Evolutionary conservation across 2,797 vertebrate genomes (phyloP), one percentile per base, ranked within the genome.

Genomic region (Alfaro cultratus): DNA sequence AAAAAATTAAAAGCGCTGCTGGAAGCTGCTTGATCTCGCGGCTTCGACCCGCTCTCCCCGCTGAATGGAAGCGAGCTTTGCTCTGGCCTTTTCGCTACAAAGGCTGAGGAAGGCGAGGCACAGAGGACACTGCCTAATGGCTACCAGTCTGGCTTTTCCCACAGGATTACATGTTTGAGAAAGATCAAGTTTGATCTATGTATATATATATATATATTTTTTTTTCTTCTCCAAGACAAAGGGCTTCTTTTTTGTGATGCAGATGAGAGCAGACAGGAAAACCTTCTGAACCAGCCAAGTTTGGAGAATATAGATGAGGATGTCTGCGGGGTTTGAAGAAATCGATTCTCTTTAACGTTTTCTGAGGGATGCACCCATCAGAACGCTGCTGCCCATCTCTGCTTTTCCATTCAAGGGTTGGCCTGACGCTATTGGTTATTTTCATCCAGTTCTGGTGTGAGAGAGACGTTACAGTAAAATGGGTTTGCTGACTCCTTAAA

Each of bases 181-280:
- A 84, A 87, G 86, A 88, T 84, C 80, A 83, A 76, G 82, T 70
- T 88, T 82, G 85, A 93, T 93, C 86, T 85, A 83, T 81, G 21
- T 51, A 2, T 7, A 4, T 49, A 21, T 49, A 21, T 49, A 49
- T 49, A 49, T 49, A 21, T 49, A 49, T 49, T 47, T 7, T 7
- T 0, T 53, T 68, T 68, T 70, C 51, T 87, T 86, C 91, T 84
- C 75, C 67, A 29, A 73, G 73, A 90, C 80, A 84, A 83, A 78
- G 85, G 78, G 51, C n/a, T 60, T 84, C 87, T 87, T 81, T 76
- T 92, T 88, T 88, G 77, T 91, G 84, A 93, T 91, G 92, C 88
- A 89, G 85, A 94, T 93, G 88, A 91, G 89, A 89, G 86, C 74
- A 71, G 88, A 86, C 87, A 76, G 87, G 80, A 86, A 92, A 85